Conservation (phyloP, 1,140 invertebrate species). For the Zaprionus gabonicus region DNA sequence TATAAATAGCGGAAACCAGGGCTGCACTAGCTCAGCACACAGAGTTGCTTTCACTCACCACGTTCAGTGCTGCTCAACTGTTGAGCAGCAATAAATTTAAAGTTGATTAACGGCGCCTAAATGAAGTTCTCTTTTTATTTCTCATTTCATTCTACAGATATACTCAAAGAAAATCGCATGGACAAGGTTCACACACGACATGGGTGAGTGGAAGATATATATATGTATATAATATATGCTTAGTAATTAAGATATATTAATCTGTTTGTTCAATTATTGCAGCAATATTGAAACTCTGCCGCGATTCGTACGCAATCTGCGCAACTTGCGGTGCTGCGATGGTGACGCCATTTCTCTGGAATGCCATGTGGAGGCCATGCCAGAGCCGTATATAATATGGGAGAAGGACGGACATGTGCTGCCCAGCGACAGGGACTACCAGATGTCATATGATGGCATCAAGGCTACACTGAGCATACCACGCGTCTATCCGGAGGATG, state of each 20-base stretch:
- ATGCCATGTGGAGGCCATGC: constrained; percentile 89
- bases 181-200: constrained; percentile 82
- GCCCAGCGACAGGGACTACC: constrained; percentile 87
- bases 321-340: constrained; percentile 92
- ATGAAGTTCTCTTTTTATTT: not conserved
- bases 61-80: constrained; percentile 26
- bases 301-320: constrained; percentile 88
- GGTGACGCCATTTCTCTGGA: constrained; percentile 92
- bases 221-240: not conserved
- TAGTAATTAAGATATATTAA: constrained; percentile 9
- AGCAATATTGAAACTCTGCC: constrained; percentile 92
- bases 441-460: constrained; percentile 88
- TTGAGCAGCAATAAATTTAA: constrained; percentile 7
- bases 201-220: constrained; percentile 70
- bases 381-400: constrained; percentile 90
- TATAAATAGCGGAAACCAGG: constrained; percentile 43
- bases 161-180: constrained; percentile 79
- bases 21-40: not conserved
- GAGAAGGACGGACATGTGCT: constrained; percentile 91
- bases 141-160: constrained; percentile 56
- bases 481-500: constrained; percentile 93
- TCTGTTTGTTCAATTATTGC: constrained; percentile 31
- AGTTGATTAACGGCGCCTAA: constrained; percentile 14
- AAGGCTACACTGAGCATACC: constrained; percentile 89
- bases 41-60: not conserved